Conservation (phyloP, 1,140 invertebrate species). For the Planococcus citri region DNA sequence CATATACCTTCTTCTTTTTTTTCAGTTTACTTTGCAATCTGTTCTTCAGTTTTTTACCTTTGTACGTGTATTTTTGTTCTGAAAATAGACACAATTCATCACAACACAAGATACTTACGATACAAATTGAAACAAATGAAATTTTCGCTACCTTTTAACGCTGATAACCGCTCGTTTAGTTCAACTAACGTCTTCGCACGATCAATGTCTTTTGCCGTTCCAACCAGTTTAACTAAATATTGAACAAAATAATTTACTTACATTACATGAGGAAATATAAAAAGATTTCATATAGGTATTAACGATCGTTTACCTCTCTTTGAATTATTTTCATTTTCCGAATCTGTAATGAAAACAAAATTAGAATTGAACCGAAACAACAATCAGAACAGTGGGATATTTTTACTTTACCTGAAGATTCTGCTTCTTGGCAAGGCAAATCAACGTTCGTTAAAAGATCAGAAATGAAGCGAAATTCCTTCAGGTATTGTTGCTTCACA, state of each 20-base stretch:
- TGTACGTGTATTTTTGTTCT: constrained; percentile 23
- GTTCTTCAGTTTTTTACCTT: constrained; percentile 25
- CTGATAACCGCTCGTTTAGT: constrained; percentile 16
- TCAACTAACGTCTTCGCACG: constrained; percentile 23
- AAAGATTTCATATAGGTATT: not conserved
- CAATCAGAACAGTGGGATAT: not conserved
- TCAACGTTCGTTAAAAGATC: not conserved
- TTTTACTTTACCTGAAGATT: not conserved
- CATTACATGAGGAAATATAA: not conserved
- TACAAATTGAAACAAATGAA: not conserved
- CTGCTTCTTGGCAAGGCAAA: not conserved
- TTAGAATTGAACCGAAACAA: not conserved
- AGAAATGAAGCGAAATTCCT: not conserved
- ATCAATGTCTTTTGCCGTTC: constrained; percentile 9
- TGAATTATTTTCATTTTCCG: not conserved
- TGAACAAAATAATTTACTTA: not conserved
- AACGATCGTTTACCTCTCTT: not conserved
- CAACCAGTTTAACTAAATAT: constrained; percentile 19
- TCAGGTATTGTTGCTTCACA: not conserved
- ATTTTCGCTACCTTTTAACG: constrained; percentile 16
- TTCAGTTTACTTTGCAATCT: constrained; percentile 25
- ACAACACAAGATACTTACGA: not conserved
- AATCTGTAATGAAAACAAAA: not conserved
- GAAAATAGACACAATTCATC: not conserved
- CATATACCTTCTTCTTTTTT: constrained; percentile 25